Evolutionary conservation across 2,888 invertebrate species (phyloP).

Genomic region (Diadegma fenestrale): DNA sequence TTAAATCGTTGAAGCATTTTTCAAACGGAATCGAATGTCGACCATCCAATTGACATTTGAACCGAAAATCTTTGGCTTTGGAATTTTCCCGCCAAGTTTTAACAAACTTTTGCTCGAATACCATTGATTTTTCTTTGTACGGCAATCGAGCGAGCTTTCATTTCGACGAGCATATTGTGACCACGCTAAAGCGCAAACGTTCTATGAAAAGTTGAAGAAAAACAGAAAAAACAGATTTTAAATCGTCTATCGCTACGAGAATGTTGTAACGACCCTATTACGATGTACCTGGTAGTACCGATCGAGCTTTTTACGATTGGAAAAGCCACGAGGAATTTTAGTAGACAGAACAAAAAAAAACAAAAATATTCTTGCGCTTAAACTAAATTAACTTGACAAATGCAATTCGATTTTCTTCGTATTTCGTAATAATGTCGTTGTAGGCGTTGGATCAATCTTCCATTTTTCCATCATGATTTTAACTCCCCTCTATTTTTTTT

Average conservation of each 20-base stretch:
- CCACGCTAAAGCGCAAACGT: slow-evolving; percentile 45
- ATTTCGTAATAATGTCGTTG: slow-evolving; percentile 49
- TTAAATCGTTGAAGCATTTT: neutral
- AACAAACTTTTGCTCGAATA: neutral
- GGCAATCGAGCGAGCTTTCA: neutral
- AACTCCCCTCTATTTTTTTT: neutral
- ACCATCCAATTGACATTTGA: neutral
- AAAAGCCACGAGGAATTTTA: slow-evolving; percentile 80
- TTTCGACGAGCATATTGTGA: slow-evolving; percentile 46
- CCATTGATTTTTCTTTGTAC: neutral
- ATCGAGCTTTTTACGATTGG: slow-evolving; percentile 79
- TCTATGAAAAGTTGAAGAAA: slow-evolving; percentile 25
- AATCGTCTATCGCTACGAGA: slow-evolving; percentile 69
- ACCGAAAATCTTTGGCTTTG: neutral
- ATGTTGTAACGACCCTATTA: slow-evolving; percentile 77
- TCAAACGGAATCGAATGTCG: neutral
- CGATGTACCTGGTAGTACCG: slow-evolving; percentile 83
- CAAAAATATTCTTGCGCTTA: slow-evolving; percentile 34
- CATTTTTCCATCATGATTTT: neutral
- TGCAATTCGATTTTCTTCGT: slow-evolving; percentile 44
- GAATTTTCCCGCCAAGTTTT: neutral
- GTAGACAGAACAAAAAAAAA: slow-evolving; percentile 67
- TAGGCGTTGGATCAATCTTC: slow-evolving; percentile 2
- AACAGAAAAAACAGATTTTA: slow-evolving; percentile 23
- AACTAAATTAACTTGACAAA: slow-evolving; percentile 27